Evolutionary conservation across 2,797 vertebrate species (phyloP), one percentile per base, ranked within the genome.

Genomic region (Myotis planiceps): DNA sequence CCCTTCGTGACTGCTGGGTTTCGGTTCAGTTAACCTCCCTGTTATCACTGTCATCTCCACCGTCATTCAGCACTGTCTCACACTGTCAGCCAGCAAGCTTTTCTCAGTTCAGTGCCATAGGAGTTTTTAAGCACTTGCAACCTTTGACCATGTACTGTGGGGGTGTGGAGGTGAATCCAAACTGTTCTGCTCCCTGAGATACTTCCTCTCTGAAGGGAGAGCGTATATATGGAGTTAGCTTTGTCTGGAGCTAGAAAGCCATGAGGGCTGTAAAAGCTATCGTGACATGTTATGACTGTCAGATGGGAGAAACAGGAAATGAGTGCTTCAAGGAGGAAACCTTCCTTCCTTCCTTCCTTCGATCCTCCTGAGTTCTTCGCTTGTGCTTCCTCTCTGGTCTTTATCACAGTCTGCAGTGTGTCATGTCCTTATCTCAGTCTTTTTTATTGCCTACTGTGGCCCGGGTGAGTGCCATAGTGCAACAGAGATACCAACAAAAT

Each of bases 1-100:
- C 72, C 80, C 60, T 85, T 86, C 49, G 5, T 39, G 76, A 96
- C 0, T 34, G 51, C 95, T 49, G n/a, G 63, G 86, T 97, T 93
- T 97, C 88, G 0, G 19, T 96, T 95, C 86, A 90, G 86, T 65
- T 71, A 78, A 90, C 81, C 72, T 60, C 49, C 29, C 32, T 76
- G 27, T 78, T 92, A 92, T 95, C 76, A 19, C 8, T 29, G 37
- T 68, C 60, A 71, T 91, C 89, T 88, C 75, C 47, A 5, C 58
- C 0, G 2, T 75, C 85, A 85, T 34, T 63, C 13, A 19, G 37
- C 58, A 66, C 68, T 19, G 0, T 68, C 66, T n/a, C 27, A 71
- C 47, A 8, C 34, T 6, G 29, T 69, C 69, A 45, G n/a, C 51
- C 58, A 39, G 66, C 90, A 86, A 51, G 47, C 69, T 55, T 29